A percentile compares a stretch with the other conserved stretches of the same genome.
Conservation (phyloP, 2,113 vertebrate genomes). For the Chionomys nivalis region DNA sequence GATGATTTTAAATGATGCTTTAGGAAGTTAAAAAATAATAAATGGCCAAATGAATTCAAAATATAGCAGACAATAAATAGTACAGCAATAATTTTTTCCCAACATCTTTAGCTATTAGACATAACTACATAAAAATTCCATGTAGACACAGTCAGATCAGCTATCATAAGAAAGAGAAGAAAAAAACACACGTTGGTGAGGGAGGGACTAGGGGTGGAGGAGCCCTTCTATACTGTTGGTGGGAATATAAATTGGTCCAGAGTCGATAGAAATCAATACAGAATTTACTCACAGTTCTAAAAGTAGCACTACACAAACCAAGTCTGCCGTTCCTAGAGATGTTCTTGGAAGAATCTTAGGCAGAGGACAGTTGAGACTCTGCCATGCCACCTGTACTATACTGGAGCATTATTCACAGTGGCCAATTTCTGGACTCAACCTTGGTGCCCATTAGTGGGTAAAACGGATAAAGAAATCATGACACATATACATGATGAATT, state of each 20-base stretch:
- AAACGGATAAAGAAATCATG: not conserved
- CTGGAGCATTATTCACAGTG: not conserved
- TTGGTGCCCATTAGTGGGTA: not conserved
- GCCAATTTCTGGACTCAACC: not conserved
- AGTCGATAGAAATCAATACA: not conserved
- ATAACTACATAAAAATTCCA: not conserved
- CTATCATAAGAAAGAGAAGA: not conserved
- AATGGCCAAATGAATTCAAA: not conserved
- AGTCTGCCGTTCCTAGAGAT: no score
- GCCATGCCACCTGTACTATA: not conserved
- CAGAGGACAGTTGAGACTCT: no score
- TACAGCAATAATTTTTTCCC: not conserved
- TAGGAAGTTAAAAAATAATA: not conserved
- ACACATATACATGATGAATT: no score
- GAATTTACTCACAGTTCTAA: no score
- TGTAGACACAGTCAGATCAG: not conserved
- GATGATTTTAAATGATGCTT: slow-evolving; percentile 55
- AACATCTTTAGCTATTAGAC: not conserved
- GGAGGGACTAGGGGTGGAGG: no score
- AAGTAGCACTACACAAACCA: no score
- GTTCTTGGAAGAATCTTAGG: not conserved
- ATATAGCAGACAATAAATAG: not conserved
- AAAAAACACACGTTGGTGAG: not conserved
- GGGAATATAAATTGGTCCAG: not conserved
- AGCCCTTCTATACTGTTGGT: no score